phyloP scores from a whole-genome alignment of 2,113 vertebrate species.

The Tachysurus fulvidraco region DNA sequence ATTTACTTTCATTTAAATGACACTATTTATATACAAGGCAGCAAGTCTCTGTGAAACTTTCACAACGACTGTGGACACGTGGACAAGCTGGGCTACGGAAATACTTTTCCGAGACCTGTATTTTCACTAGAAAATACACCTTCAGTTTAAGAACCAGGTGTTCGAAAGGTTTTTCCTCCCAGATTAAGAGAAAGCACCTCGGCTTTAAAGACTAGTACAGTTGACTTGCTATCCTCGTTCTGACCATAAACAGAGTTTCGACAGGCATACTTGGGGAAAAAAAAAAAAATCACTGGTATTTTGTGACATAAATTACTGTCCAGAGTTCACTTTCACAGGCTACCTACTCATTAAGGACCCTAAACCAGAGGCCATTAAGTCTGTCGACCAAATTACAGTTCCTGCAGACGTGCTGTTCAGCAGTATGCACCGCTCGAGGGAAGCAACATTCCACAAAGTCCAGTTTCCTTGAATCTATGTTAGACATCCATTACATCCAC shows the following conservation, averaged over 20 bases:
- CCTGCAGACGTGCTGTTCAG: constrained; percentile 18
- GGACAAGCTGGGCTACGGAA: constrained; percentile 4
- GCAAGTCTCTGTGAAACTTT: constrained; percentile 9
- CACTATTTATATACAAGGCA: neutral
- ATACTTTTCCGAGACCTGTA: constrained; percentile 29
- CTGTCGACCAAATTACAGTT: constrained; percentile 47
- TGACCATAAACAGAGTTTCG: constrained; percentile 40
- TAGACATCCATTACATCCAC: neutral
- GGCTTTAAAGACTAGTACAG: constrained; percentile 25
- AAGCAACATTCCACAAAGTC: constrained; percentile 26
- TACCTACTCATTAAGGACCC: constrained; percentile 43
- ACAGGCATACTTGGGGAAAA: neutral
- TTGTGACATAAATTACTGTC: constrained; percentile 49
- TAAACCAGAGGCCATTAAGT: constrained; percentile 37
- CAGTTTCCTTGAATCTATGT: neutral
- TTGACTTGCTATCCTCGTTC: constrained; percentile 18
- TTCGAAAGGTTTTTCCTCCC: constrained; percentile 9
- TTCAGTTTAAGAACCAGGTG: constrained; percentile 37
- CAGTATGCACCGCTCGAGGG: constrained; percentile 34
- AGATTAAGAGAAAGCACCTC: constrained; percentile 29
- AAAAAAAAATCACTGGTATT: constrained; percentile 13
- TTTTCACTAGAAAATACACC: constrained; percentile 8
- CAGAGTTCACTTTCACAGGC: constrained; percentile 40
- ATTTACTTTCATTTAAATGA: neutral
- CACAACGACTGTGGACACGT: neutral